These are phyloP conservation scores for Machaerirhynchus nigripectus DNA, from an alignment of 2,113 vertebrate genomes.

Conservation along the genomic window DNA sequence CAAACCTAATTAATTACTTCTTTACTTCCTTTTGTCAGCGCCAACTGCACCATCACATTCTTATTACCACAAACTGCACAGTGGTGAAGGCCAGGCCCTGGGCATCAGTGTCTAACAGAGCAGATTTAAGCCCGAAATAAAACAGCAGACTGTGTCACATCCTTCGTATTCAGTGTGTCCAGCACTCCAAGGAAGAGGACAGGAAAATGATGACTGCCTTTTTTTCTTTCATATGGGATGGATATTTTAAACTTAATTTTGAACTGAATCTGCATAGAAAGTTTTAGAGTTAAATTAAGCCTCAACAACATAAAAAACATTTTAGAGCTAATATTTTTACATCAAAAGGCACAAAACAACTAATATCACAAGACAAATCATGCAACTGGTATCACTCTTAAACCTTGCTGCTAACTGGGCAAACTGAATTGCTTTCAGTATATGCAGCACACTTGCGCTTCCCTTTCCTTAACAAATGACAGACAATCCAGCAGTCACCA, in stretches of 20 bases:
- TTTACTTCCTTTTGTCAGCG: not conserved
- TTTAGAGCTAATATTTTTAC: not conserved
- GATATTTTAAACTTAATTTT: not conserved
- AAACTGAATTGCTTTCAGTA: not conserved
- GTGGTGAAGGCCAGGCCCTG: not conserved
- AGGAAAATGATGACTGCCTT: not conserved
- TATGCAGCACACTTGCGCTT: not conserved
- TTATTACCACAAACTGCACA: not conserved
- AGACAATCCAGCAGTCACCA: not conserved
- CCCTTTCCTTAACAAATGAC: not conserved
- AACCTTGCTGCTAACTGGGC: not conserved
- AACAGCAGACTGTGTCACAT: not conserved
- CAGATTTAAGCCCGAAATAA: not conserved
- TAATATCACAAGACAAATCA: not conserved
- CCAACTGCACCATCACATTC: not conserved
- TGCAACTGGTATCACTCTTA: not conserved
- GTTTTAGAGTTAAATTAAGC: not conserved
- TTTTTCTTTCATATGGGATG: not conserved
- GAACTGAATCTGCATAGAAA: not conserved
- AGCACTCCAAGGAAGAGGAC: not conserved
- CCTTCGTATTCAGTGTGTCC: not conserved
- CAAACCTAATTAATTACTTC: conserved; percentile 5
- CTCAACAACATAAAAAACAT: not conserved
- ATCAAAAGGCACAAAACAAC: not conserved
- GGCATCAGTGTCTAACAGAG: not conserved